A percentile compares a stretch with the other conserved stretches of the same genome.
Evolutionary conservation across 2,888 invertebrate genomes (phyloP).

Genomic region (Aquatica leii): DNA sequence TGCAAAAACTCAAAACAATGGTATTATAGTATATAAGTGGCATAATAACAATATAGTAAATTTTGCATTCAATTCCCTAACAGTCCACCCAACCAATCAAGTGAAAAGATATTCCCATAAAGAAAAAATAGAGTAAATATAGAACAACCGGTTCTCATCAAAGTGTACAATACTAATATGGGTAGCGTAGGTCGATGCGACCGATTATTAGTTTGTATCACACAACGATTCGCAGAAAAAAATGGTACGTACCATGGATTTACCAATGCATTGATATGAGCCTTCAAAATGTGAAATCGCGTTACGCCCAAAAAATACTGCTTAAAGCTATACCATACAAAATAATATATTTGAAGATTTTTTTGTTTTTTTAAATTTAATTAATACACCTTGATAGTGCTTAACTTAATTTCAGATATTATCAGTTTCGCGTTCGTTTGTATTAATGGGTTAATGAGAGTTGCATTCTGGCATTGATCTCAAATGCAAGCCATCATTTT

Average conservation of each 20-base stretch:
- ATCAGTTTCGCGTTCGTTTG: too few relatives aligned
- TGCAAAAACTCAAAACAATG: constrained; percentile 12
- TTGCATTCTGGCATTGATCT: too few relatives aligned
- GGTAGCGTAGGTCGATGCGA: constrained; percentile 44
- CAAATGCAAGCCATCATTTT: too few relatives aligned
- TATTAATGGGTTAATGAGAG: too few relatives aligned
- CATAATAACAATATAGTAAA: constrained; percentile 41
- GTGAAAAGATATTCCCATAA: constrained; percentile 30
- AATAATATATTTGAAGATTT: too few relatives aligned
- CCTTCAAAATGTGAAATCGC: too few relatives aligned
- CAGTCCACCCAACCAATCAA: constrained; percentile 12
- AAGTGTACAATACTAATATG: constrained; percentile 44
- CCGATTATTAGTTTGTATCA: constrained; percentile 46
- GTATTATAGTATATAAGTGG: constrained; percentile 31
- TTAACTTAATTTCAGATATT: too few relatives aligned
- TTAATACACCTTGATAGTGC: too few relatives aligned
- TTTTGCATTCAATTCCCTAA: constrained; percentile 31
- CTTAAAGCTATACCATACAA: too few relatives aligned
- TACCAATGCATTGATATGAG: constrained; percentile 44
- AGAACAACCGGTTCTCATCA: constrained; percentile 40
- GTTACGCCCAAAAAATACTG: too few relatives aligned
- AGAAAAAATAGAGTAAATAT: constrained; percentile 37
- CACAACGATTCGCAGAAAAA: constrained; percentile 44
- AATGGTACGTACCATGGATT: constrained; percentile 48
- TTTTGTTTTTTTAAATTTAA: too few relatives aligned